Percentiles rank a stretch among this genome's conserved stretches.
Conservation (phyloP, 2,113 vertebrate species). For the Gyps fulvus region DNA sequence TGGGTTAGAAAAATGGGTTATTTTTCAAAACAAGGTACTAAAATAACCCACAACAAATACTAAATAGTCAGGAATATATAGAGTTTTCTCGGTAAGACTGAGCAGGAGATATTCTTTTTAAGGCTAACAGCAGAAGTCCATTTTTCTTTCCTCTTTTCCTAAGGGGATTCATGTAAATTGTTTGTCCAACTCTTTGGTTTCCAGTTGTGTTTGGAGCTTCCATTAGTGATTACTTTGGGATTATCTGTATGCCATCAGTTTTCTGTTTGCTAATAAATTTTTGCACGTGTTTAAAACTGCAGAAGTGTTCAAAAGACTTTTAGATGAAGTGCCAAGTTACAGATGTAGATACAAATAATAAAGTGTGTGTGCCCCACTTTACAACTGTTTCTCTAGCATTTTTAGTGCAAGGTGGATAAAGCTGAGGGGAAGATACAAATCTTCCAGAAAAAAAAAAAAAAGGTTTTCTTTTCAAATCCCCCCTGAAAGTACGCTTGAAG, state of each 20-base stretch:
- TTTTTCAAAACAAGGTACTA: neutral
- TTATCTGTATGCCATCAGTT: neutral
- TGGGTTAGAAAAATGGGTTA: neutral
- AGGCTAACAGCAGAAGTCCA: neutral
- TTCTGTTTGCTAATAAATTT: neutral
- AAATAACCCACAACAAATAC: neutral
- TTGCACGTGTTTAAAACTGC: neutral
- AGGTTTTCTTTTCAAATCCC: neutral
- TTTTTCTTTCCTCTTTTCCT: neutral
- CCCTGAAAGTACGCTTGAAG: neutral
- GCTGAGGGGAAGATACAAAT: neutral
- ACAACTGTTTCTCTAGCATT: neutral
- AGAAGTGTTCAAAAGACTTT: neutral
- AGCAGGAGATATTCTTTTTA: neutral
- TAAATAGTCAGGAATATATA: neutral
- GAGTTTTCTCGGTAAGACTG: neutral
- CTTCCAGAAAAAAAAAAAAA: neutral
- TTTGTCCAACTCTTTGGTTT: neutral
- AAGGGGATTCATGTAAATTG: neutral
- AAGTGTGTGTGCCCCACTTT: neutral
- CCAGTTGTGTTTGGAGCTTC: neutral
- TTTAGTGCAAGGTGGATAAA: neutral
- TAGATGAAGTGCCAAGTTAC: neutral
- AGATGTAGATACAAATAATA: neutral
- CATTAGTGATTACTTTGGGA: neutral